Conservation (phyloP, 2,797 vertebrate genomes). For the Peromyscus attwateri region DNA sequence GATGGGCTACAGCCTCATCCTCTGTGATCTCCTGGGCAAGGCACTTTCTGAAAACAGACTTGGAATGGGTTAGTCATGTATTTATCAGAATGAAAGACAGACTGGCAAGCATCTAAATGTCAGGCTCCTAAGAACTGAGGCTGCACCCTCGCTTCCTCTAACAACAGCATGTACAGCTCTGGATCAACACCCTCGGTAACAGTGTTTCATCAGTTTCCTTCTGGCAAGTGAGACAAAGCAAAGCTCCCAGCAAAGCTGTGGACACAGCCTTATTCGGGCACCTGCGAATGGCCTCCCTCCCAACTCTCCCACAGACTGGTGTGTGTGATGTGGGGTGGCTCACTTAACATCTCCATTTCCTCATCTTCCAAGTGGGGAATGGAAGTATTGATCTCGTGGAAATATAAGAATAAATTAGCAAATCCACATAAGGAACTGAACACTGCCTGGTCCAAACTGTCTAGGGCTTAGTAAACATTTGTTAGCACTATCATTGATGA, state of each 20-base stretch:
- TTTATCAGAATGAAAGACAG: constrained; percentile 46
- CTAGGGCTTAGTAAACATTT: not conserved
- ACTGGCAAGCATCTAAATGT: constrained; percentile 27
- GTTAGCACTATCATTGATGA: not conserved
- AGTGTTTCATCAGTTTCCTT: not conserved
- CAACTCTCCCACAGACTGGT: not conserved
- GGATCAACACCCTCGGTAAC: not conserved
- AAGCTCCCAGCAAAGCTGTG: not conserved
- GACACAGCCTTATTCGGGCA: not conserved
- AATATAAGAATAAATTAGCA: not conserved
- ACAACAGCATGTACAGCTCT: not conserved
- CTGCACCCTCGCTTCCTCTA: not conserved
- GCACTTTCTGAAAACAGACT: constrained; percentile 49
- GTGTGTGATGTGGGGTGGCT: not conserved
- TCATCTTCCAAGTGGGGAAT: not conserved
- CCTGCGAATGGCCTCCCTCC: not conserved
- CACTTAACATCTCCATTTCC: constrained; percentile 22
- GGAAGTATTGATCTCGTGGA: not conserved
- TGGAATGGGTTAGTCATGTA: not conserved
- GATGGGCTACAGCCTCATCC: not conserved
- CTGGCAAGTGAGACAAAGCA: not conserved
- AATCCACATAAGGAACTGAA: not conserved
- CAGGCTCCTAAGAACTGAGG: not conserved
- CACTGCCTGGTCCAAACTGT: not conserved
- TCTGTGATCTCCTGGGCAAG: not conserved